These are phyloP conservation scores for Sympetrum striolatum DNA, from an alignment of 2,888 invertebrate genomes.

Conservation along the genomic window DNA sequence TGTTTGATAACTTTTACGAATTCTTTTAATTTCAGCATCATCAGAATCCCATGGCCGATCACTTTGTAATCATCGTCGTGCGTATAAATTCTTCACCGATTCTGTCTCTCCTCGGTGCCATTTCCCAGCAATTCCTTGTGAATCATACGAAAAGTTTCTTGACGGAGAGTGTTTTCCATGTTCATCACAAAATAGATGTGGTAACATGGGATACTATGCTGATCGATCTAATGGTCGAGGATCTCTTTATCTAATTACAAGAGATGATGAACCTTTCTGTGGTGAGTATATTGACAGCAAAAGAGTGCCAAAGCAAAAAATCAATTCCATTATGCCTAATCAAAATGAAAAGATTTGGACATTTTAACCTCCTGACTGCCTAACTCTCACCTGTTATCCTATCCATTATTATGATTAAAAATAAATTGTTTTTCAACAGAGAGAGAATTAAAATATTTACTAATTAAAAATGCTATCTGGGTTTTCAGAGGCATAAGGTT, in stretches of 20 bases:
- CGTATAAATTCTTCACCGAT: constrained; percentile 94
- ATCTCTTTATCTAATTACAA: constrained; percentile 85
- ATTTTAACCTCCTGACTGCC: neutral
- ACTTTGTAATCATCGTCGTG: constrained; percentile 90
- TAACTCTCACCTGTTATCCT: no score
- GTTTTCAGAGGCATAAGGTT: no score
- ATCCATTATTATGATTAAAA: no score
- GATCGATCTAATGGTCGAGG: constrained; percentile 83
- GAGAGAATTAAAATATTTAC: no score
- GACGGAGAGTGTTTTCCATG: constrained; percentile 80
- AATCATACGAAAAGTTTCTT: constrained; percentile 82
- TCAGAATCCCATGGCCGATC: constrained; percentile 85
- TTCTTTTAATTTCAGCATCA: constrained; percentile 60
- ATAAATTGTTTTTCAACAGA: no score
- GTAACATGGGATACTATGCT: constrained; percentile 94
- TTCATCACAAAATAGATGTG: constrained; percentile 68
- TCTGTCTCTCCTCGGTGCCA: constrained; percentile 90
- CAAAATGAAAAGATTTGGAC: neutral
- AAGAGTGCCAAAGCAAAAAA: neutral
- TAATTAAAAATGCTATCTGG: no score
- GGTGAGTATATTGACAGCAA: constrained; percentile 62
- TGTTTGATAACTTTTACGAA: no score
- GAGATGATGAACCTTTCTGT: constrained; percentile 92
- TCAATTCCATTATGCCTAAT: no score
- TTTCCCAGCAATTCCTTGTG: constrained; percentile 90